Base-by-base conservation (phyloP, 2,888 invertebrate genomes). In the Torymus tubicola region DNA sequence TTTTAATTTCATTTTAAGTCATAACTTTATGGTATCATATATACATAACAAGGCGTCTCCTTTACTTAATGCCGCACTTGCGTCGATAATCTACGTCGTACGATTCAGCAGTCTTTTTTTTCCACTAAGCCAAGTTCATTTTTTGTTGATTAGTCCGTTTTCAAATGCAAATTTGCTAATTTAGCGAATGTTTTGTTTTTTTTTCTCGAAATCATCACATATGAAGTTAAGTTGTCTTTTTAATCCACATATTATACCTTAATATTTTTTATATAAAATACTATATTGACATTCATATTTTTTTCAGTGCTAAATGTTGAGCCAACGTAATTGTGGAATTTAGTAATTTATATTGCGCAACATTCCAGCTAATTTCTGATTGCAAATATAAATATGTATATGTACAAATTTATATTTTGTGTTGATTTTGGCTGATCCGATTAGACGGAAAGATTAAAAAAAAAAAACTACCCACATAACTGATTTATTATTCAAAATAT, bases 1-100 rank as follows among this genome's bases (percentile, higher is more conserved):
- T 53, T 72, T 72, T 53, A 69, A 58, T 79, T 21, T 78, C 65
- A n/a, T 70, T 70, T 50, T 72, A 50, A 50, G 13, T 68, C 68
- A 24, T 61, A 67, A 76, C 72, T 75, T 76, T 50, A 10, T 8
- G 24, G 52, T 65, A 74, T 61, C 72, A 50, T 14, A 18, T n/a
- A 58, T 61, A 71, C 16, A 53, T 63, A 12, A 63, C 63, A 42
- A 64, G 53, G 14, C 16, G 61, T 55, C 60, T 63, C 16, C 21
- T 69, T 58, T 61, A 14, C 64, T 64, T 52, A 65, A 70, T 53
- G 10, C 52, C 60, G 14, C 52, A 65, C 50, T 64, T 50, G 12
- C 58, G 12, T 18, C 1, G 24, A 24, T 24, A 24, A 24, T 24
- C 24, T 24, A 24, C 24, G 24, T 24, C 24, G 24, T 24, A 24